Evolutionary conservation across 2,113 vertebrate species (phyloP).

Genomic region (Colaptes auratus): DNA sequence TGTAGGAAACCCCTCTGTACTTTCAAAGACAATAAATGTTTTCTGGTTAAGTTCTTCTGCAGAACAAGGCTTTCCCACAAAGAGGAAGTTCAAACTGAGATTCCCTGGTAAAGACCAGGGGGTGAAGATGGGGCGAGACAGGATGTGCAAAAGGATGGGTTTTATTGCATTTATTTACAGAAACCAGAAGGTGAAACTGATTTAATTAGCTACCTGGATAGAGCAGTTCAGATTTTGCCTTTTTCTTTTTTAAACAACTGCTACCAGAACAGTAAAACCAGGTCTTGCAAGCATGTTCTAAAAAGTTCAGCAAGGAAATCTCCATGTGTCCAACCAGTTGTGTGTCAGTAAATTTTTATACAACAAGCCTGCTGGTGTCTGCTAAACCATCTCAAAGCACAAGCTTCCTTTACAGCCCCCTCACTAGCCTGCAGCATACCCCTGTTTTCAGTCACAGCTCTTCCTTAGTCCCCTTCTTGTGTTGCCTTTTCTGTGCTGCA

Average conservation of each 20-base stretch:
- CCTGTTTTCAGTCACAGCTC: not conserved
- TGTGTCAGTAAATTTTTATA: not conserved
- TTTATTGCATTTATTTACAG: slow-evolving; percentile 54
- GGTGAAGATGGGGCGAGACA: not conserved
- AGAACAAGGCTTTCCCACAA: not conserved
- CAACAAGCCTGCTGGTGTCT: not conserved
- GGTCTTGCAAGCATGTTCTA: not conserved
- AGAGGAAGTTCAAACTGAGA: not conserved
- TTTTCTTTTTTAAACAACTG: not conserved
- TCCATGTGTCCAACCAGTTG: not conserved
- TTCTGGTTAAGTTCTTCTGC: not conserved
- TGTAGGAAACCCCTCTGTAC: not conserved
- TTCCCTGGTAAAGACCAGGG: not conserved
- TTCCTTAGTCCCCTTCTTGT: not conserved
- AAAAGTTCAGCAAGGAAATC: not conserved
- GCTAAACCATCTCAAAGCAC: not conserved
- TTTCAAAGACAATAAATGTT: not conserved
- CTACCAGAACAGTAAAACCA: slow-evolving; percentile 7
- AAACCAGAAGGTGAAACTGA: not conserved
- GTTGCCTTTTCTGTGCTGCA: not conserved
- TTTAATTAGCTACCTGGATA: not conserved
- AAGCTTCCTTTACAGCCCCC: slow-evolving; percentile 5
- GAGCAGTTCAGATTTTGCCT: not conserved
- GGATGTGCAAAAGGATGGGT: slow-evolving; percentile 7
- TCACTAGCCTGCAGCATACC: not conserved